Percentiles rank a stretch among this genome's conserved stretches.
Conservation (phyloP, 2,888 invertebrate genomes). For the Falcaria lacertinaria region DNA sequence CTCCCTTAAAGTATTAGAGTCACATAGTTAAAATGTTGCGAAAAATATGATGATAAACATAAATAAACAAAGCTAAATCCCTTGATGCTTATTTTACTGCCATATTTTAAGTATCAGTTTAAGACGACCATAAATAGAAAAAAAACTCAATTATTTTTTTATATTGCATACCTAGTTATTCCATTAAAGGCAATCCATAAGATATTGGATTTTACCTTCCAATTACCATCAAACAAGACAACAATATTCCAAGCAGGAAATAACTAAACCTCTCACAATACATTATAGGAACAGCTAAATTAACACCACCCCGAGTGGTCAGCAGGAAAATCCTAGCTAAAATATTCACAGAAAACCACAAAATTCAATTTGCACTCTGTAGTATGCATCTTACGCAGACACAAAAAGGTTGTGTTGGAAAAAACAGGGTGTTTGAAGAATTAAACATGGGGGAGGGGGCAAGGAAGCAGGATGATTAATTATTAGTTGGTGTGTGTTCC, state of each 20-base stretch:
- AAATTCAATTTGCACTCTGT: constrained; percentile 75
- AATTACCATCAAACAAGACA: too few relatives aligned
- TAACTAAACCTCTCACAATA: not conserved
- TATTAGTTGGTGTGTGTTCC: constrained; percentile 77
- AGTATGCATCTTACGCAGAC: constrained; percentile 52
- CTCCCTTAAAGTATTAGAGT: too few relatives aligned
- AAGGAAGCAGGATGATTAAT: constrained; percentile 77
- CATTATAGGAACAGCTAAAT: constrained; percentile 2
- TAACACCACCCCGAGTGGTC: constrained; percentile 14
- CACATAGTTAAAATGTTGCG: too few relatives aligned
- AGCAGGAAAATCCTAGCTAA: constrained; percentile 63
- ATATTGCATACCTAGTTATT: too few relatives aligned
- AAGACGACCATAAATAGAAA: too few relatives aligned
- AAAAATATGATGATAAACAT: too few relatives aligned
- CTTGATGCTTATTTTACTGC: too few relatives aligned
- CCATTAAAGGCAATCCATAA: too few relatives aligned
- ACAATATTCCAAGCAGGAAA: not conserved
- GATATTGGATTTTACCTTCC: too few relatives aligned
- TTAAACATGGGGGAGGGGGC: constrained; percentile 61
- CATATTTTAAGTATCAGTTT: too few relatives aligned
- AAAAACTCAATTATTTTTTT: too few relatives aligned
- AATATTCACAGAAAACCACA: constrained; percentile 74
- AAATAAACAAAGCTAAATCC: too few relatives aligned
- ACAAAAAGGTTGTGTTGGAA: constrained; percentile 69
- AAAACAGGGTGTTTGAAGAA: constrained; percentile 66